These are phyloP conservation scores for Leptarthrus brevirostris DNA, from an alignment of 2,888 invertebrate species.

Conservation along the genomic window DNA sequence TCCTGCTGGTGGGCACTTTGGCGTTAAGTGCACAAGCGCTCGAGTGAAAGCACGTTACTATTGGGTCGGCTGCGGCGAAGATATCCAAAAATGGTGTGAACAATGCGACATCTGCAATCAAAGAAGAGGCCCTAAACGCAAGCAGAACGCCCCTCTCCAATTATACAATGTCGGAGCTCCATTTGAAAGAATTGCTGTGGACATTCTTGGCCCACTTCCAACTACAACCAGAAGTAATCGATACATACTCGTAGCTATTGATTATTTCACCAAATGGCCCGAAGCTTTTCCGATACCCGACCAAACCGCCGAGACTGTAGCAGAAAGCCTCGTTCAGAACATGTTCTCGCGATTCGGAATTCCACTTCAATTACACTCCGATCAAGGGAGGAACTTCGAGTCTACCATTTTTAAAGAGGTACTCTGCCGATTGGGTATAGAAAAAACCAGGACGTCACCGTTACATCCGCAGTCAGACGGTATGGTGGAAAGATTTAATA, in stretches of 20 bases:
- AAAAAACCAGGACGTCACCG: constrained; percentile 54
- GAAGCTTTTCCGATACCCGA: constrained; percentile 38
- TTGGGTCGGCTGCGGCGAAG: background rate
- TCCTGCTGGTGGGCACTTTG: constrained; percentile 17
- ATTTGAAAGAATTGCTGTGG: background rate
- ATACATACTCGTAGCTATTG: constrained; percentile 49
- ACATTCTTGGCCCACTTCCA: constrained; percentile 40
- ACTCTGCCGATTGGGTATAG: constrained; percentile 35
- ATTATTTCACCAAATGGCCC: constrained; percentile 51
- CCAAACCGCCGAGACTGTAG: constrained; percentile 45
- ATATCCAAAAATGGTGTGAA: background rate
- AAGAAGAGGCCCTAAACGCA: background rate
- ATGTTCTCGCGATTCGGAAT: constrained; percentile 46
- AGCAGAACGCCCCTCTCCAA: background rate
- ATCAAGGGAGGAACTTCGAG: constrained; percentile 26
- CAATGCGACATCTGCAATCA: background rate
- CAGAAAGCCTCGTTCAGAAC: constrained; percentile 12
- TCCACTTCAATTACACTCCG: constrained; percentile 31
- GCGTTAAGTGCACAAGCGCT: background rate
- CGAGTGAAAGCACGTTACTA: constrained; percentile 21
- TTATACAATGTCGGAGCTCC: constrained; percentile 1
- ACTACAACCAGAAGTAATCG: constrained; percentile 13
- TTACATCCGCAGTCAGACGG: constrained; percentile 58
- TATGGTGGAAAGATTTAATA: constrained; percentile 57
- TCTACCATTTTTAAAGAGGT: background rate